Evolutionary conservation across 2,888 invertebrate species (phyloP).

Genomic region (Drepanosiphum platanoidis): DNA sequence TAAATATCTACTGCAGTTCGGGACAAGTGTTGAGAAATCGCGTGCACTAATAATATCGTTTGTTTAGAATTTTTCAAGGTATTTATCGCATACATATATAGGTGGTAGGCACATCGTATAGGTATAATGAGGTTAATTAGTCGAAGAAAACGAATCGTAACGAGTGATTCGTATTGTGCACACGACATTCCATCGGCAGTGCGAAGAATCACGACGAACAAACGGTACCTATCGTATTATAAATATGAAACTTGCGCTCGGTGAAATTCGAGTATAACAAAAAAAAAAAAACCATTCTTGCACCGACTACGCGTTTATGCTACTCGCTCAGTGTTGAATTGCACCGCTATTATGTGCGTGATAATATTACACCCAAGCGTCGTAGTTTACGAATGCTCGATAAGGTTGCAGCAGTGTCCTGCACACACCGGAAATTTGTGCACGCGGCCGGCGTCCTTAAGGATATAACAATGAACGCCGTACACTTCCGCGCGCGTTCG

Average conservation of each 20-base stretch:
- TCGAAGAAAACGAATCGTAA: not conserved
- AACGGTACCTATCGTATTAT: not conserved
- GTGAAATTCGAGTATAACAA: not conserved
- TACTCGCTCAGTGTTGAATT: not conserved
- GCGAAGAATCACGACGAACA: not conserved
- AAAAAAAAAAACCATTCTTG: not conserved
- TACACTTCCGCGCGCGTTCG: not conserved
- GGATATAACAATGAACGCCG: constrained; percentile 8
- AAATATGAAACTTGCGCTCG: not conserved
- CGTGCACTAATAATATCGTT: too few species aligned
- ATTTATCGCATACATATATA: not conserved
- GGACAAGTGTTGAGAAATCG: too few species aligned
- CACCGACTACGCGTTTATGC: not conserved
- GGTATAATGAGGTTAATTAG: not conserved
- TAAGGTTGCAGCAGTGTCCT: not conserved
- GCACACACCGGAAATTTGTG: not conserved
- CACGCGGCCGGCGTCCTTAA: not conserved
- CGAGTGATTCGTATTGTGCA: not conserved
- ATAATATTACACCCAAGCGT: not conserved
- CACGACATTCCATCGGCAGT: not conserved
- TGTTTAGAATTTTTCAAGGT: too few species aligned
- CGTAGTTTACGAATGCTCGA: not conserved
- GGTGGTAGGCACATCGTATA: not conserved
- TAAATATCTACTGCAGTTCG: too few species aligned
- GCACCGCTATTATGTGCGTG: not conserved